Evolutionary conservation across 35 echinoderm and acorn worm species (phyloP).

Genomic region (Lytechinus variegatus): DNA sequence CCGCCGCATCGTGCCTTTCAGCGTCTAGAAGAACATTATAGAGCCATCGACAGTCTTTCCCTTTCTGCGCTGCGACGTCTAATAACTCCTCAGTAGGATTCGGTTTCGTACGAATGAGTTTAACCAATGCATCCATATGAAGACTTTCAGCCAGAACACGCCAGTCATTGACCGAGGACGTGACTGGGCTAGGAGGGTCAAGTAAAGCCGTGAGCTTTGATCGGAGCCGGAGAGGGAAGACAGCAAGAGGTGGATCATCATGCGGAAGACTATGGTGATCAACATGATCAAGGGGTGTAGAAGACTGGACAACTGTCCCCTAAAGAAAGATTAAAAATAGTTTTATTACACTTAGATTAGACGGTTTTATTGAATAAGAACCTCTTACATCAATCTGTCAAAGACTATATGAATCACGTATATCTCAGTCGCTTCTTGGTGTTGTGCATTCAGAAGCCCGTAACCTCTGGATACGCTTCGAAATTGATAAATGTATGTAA

Average conservation of each 20-base stretch:
- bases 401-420: too few species aligned
- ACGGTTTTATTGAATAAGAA: background rate
- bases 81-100: conserved; percentile 67
- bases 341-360: background rate
- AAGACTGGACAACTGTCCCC: background rate
- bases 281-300: background rate
- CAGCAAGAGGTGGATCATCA: background rate
- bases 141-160: conserved; percentile 75
- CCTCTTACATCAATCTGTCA: too few species aligned
- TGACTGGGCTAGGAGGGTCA: conserved; percentile 58
- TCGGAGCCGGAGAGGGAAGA: conserved; percentile 26
- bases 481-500: too few species aligned
- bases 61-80: conserved; percentile 62
- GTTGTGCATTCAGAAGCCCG: too few species aligned
- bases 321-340: background rate
- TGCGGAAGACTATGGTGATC: background rate
- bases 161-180: conserved; percentile 79
- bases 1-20: conserved; percentile 72
- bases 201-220: conserved; percentile 55
- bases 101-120: conserved; percentile 40
- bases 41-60: conserved; percentile 71
- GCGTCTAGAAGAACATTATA: conserved; percentile 43
- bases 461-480: too few species aligned
- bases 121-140: conserved; percentile 66
- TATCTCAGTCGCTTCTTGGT: too few species aligned